These are phyloP conservation scores for Nettapus auritus DNA, from an alignment of 2,113 vertebrate species.

Conservation along the genomic window DNA sequence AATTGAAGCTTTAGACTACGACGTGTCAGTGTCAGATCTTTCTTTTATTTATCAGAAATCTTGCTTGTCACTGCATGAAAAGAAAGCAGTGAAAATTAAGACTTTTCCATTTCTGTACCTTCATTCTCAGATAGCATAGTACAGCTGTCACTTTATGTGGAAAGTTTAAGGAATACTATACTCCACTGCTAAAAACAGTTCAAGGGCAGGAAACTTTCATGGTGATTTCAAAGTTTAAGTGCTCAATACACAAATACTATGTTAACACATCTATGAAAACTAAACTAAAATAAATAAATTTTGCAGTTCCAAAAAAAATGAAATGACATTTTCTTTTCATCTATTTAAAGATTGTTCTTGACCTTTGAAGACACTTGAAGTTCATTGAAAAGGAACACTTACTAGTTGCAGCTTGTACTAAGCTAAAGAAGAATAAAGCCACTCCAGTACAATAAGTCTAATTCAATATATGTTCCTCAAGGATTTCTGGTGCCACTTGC, in stretches of 20 bases:
- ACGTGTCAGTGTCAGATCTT: neutral
- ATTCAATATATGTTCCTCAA: neutral
- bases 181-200: slow-evolving; percentile 10
- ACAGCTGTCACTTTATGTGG: neutral
- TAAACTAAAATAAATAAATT: neutral
- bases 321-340: slow-evolving; percentile 12
- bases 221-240: neutral
- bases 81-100: neutral
- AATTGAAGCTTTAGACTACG: neutral
- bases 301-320: neutral
- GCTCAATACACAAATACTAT: neutral
- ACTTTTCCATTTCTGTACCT: neutral
- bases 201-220: slow-evolving; percentile 4
- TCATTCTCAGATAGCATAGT: neutral
- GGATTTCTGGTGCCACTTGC: neutral
- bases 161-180: neutral
- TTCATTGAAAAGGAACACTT: slow-evolving; percentile 1
- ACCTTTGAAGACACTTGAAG: slow-evolving; percentile 22
- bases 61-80: neutral
- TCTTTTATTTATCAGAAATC: neutral
- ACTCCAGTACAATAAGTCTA: neutral
- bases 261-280: neutral
- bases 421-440: neutral
- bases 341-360: slow-evolving; percentile 26
- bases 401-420: slow-evolving; percentile 24